Evolutionary conservation across 1,140 invertebrate genomes (phyloP), one percentile per base, ranked within the genome.

Genomic region (Aphaenogaster ashmeadi): DNA sequence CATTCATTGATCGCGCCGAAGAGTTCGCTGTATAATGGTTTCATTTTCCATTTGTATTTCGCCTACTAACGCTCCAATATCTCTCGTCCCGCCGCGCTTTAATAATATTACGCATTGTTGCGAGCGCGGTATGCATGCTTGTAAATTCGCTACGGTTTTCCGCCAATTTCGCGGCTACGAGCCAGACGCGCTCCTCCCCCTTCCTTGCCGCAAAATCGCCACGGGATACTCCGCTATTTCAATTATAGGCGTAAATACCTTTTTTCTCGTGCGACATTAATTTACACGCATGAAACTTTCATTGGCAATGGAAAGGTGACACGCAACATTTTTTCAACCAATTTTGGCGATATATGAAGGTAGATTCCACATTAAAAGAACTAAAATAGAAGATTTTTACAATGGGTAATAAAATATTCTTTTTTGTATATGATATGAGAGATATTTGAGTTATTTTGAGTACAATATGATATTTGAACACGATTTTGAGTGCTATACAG

Each of bases 21-120:
- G 56, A 58, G 69, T 74, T 50, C 38, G 50, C 78, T 75, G 6
- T 71, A 81, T 74, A 72, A 87, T 66, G 56, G 54, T 87, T 87
- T 89, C 84, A 86, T 89, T 90, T 83, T 81, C 56, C 50, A 75
- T 89, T 78, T 67, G 54, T 67, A 41, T 27, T 33, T 79, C 44
- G 36, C 50, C 38, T 78, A 66, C 54, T 60, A 78, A 64, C 52
- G 56, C 67, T 72, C 74, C 77, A 85, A 84, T 88, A 87, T 69
- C 77, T 67, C 69, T 52, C 56, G 38, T 56, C 52, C 58, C 41
- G 52, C 27, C 83, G 15, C 41, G 54, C 83, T 85, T 89, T 90
- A 90, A 90, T 86, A 80, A 88, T 75, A 89, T 88, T 80, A 88
- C 60, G 86, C 80, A 88, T 75, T 88, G 89, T 90, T 89, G 88